Conservation (phyloP, 2,888 invertebrate species). For the Aradus depressus region DNA sequence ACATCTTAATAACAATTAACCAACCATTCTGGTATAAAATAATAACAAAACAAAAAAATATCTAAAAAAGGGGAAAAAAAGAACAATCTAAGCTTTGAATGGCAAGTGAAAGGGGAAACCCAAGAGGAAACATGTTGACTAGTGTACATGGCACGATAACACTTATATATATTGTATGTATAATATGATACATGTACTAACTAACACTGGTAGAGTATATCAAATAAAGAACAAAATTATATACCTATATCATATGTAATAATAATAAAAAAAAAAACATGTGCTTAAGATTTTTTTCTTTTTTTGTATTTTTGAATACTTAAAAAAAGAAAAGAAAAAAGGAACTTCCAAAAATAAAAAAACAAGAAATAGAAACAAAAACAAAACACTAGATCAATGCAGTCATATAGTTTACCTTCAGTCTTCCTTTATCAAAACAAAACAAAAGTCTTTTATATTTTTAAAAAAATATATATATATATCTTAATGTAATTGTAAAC, state of each 20-base stretch:
- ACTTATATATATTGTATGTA: too few relatives aligned
- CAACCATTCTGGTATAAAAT: too few relatives aligned
- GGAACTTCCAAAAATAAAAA: conserved; percentile 17
- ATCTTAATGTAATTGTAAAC: conserved; percentile 6
- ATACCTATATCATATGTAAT: too few relatives aligned
- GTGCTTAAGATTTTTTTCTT: conserved; percentile 9
- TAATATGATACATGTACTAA: too few relatives aligned
- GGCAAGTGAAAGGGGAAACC: too few relatives aligned
- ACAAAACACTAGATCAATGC: conserved; percentile 16
- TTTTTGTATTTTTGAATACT: neutral
- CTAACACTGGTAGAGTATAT: conserved; percentile 1
- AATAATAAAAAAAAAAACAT: conserved; percentile 10
- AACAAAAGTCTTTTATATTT: conserved; percentile 19
- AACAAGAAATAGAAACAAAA: too few relatives aligned
- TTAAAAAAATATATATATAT: conserved; percentile 19
- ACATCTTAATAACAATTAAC: too few relatives aligned
- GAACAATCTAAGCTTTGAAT: too few relatives aligned
- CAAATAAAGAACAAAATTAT: neutral
- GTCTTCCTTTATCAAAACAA: conserved; percentile 20
- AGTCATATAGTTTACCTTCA: conserved; percentile 19
- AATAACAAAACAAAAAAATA: too few relatives aligned
- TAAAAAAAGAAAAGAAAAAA: conserved; percentile 13
- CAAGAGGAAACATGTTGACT: too few relatives aligned
- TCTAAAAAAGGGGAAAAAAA: too few relatives aligned
- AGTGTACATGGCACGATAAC: too few relatives aligned